Evolutionary conservation across 2,797 vertebrate species (phyloP).

Genomic region (Micrastur ruficollis): DNA sequence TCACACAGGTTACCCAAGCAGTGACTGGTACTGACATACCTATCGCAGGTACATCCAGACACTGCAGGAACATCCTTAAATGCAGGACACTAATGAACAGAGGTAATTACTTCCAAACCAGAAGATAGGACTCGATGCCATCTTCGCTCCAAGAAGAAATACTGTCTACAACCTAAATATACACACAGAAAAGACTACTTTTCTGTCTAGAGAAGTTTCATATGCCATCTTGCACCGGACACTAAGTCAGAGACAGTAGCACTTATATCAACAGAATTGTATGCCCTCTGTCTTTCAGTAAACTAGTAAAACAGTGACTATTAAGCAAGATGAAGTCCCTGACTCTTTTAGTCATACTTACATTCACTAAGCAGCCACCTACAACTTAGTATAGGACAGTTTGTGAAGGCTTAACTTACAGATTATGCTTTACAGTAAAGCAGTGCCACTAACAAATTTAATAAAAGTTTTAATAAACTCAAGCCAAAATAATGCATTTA

Average conservation of each 20-base stretch:
- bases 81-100: not conserved
- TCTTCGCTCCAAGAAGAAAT: not conserved
- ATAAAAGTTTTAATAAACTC: not conserved
- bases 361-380: not conserved
- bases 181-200: not conserved
- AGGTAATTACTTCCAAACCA: not conserved
- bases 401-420: not conserved
- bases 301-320: not conserved
- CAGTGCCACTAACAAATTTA: not conserved
- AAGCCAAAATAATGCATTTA: not conserved
- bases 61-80: not conserved
- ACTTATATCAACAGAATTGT: not conserved
- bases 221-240: not conserved
- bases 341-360: not conserved
- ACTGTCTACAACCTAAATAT: not conserved
- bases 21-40: not conserved
- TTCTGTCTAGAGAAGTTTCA: not conserved
- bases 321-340: not conserved
- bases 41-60: not conserved
- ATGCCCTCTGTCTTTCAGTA: not conserved
- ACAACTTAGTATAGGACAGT: not conserved
- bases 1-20: fast-evolving
- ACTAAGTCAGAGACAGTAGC: not conserved
- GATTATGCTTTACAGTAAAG: not conserved
- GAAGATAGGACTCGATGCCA: not conserved